These are phyloP conservation scores for Helicoverpa assulta DNA, from an alignment of 2,888 invertebrate genomes.

Conservation along the genomic window DNA sequence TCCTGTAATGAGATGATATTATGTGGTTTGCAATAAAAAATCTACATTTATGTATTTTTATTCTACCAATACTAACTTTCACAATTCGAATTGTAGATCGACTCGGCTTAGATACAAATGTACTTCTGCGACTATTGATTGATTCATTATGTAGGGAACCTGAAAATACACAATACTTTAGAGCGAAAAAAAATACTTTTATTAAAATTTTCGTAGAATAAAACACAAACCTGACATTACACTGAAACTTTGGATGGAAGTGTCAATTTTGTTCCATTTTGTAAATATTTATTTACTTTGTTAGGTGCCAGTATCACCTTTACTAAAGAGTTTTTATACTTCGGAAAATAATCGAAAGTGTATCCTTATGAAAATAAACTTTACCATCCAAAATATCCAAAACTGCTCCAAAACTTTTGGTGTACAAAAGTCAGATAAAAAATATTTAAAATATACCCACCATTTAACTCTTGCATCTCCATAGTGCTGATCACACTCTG, in stretches of 20 bases:
- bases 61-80: conserved; percentile 75
- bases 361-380: too few relatives aligned
- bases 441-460: conserved; percentile 18
- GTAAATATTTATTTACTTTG: conserved; percentile 50
- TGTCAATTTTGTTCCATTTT: conserved; percentile 74
- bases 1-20: conserved; percentile 73
- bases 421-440: neutral
- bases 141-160: conserved; percentile 88
- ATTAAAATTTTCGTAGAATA: conserved; percentile 56
- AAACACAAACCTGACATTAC: conserved; percentile 87
- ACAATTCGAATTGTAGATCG: conserved; percentile 84
- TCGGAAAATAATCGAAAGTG: neutral
- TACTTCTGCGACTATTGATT: conserved; percentile 84
- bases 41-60: conserved; percentile 8
- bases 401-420: too few relatives aligned
- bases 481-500: conserved; percentile 88
- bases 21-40: neutral
- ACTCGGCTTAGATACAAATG: conserved; percentile 83
- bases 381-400: neutral
- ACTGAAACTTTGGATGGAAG: conserved; percentile 87
- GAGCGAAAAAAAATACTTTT: conserved; percentile 19
- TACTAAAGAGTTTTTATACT: conserved; percentile 23
- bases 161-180: conserved; percentile 64
- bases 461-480: conserved; percentile 86
- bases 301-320: conserved; percentile 40